These are phyloP conservation scores for Eupsilia transversa DNA, from an alignment of 2,888 invertebrate species.

Conservation along the genomic window DNA sequence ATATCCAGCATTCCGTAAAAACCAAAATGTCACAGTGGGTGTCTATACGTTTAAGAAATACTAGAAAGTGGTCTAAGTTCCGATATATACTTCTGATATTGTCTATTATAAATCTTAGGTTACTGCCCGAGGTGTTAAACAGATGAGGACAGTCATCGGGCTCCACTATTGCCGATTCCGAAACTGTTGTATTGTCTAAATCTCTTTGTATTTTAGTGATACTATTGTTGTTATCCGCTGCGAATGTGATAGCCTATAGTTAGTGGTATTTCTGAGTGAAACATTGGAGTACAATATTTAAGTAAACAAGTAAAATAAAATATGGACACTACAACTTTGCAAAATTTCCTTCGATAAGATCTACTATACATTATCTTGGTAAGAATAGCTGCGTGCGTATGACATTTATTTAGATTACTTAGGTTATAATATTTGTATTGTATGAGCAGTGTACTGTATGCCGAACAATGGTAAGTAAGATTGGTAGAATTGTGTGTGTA, in stretches of 20 bases:
- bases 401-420: not conserved
- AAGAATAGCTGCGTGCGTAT: not conserved
- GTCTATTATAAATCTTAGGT: not conserved
- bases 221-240: no score
- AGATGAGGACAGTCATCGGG: no score
- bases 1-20: not conserved
- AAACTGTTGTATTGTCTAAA: no score
- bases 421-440: not conserved
- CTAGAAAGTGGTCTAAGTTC: not conserved
- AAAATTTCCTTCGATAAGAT: not conserved
- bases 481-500: not conserved
- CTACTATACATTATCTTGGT: not conserved
- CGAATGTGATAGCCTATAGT: no score
- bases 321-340: not conserved
- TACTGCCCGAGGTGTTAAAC: not conserved
- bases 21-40: not conserved
- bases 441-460: not conserved
- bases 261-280: no score
- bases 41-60: not conserved
- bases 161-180: no score
- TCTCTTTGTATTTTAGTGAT: no score
- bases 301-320: not conserved
- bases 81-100: not conserved
- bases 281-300: no score
- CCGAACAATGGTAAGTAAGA: not conserved